These are phyloP conservation scores for Chalcis sispes DNA, from an alignment of 2,888 invertebrate species.

Conservation along the genomic window DNA sequence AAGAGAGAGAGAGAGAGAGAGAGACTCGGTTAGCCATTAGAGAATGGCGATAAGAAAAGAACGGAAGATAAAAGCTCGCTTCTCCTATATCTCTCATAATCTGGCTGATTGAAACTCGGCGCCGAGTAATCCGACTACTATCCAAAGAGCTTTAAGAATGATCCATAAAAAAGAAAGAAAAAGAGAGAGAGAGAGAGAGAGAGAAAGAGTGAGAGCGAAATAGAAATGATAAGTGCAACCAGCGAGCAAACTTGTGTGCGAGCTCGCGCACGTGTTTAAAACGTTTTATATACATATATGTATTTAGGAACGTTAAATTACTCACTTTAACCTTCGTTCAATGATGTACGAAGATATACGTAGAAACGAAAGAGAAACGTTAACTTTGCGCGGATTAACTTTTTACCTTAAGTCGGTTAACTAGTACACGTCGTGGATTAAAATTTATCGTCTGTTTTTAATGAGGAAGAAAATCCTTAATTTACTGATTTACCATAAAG, in stretches of 20 bases:
- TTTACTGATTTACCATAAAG: no score
- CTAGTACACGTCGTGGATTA: no score
- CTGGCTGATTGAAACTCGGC: conserved; percentile 36
- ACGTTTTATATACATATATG: no score
- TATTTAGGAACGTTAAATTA: conserved; percentile 8
- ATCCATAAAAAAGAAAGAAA: conserved; percentile 8
- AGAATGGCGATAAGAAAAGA: background rate
- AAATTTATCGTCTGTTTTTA: background rate
- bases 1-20: background rate
- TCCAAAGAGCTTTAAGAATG: conserved; percentile 1
- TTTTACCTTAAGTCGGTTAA: background rate
- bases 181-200: background rate
- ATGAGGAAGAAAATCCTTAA: background rate
- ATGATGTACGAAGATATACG: conserved; percentile 5
- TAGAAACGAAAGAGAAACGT: background rate
- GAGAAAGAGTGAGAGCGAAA: no score
- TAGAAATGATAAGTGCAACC: background rate
- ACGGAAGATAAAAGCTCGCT: conserved; percentile 23
- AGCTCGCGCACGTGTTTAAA: no score
- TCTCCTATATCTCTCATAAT: conserved; percentile 23
- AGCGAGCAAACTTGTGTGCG: no score
- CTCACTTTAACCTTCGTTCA: conserved; percentile 6
- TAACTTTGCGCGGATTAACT: background rate
- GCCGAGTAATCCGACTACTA: conserved; percentile 23
- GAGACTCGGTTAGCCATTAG: background rate